Conservation (phyloP, 2,797 vertebrate species). For the Sphenopsis melanotis region DNA sequence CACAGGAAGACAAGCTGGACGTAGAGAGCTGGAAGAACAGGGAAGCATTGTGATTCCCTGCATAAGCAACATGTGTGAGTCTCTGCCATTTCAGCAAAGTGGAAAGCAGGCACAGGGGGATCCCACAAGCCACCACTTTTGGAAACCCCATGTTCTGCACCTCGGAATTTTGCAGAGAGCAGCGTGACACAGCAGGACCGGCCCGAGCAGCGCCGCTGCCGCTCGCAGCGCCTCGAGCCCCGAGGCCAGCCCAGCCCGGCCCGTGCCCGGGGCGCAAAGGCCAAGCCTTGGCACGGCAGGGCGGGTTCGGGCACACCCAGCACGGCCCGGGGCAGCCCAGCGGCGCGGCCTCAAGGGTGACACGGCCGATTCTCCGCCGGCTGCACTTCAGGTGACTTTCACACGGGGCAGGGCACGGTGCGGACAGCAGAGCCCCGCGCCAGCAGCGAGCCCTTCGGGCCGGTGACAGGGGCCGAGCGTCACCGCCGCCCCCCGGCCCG, state of each 20-base stretch:
- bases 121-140: background rate
- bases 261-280: background rate
- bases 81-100: fast-evolving
- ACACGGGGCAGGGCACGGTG: fast-evolving
- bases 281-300: background rate
- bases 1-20: background rate
- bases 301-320: background rate
- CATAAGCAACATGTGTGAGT: fast-evolving
- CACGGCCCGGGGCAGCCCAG: fast-evolving
- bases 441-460: background rate
- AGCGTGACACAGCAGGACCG: fast-evolving
- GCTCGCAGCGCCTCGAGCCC: background rate
- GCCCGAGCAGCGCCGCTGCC: fast-evolving
- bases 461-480: background rate
- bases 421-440: background rate
- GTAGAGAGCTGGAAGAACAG: background rate
- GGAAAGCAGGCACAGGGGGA: background rate
- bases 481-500: background rate
- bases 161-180: background rate
- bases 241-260: fast-evolving
- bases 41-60: no score
- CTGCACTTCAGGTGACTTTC: fast-evolving
- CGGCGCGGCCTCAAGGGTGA: fast-evolving
- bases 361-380: fast-evolving
- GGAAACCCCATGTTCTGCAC: background rate